phyloP scores from a whole-genome alignment of 1,140 invertebrate genomes.

The Spodoptera frugiperda region DNA sequence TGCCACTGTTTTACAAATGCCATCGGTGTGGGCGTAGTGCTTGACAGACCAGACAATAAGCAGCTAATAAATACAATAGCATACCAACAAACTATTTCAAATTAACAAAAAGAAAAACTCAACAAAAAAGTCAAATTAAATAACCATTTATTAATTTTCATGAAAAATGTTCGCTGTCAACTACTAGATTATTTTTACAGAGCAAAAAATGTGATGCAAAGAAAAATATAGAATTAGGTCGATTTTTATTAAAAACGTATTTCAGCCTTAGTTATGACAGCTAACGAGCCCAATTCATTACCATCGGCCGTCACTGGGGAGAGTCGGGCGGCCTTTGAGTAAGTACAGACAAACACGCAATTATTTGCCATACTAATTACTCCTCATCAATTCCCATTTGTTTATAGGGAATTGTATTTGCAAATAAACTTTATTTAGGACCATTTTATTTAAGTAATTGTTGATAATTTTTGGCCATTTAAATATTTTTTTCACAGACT shows the following conservation, averaged over 20 bases:
- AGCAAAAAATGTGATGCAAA: not conserved
- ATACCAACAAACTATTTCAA: not conserved
- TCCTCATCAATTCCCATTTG: slow-evolving; percentile 38
- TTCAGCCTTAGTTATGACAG: slow-evolving; percentile 45
- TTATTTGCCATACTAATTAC: slow-evolving; percentile 59
- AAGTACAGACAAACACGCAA: slow-evolving; percentile 53
- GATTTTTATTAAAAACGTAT: slow-evolving; percentile 38
- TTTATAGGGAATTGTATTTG: slow-evolving; percentile 11
- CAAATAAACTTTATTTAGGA: not conserved
- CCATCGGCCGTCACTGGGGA: slow-evolving; percentile 49
- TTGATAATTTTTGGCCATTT: not conserved
- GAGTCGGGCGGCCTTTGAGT: slow-evolving; percentile 32
- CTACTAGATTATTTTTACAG: not conserved
- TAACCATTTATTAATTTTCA: not conserved
- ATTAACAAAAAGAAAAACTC: not conserved
- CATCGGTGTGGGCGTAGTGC: not conserved
- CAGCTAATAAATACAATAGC: not conserved
- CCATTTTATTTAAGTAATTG: too few relatives aligned
- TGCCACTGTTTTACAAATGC: slow-evolving; percentile 21
- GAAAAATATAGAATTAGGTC: slow-evolving; percentile 34
- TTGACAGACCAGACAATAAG: not conserved
- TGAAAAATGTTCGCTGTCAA: not conserved
- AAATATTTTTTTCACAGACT: not conserved
- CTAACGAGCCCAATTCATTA: slow-evolving; percentile 54
- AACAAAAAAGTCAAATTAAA: not conserved